These are phyloP conservation scores for Dromaius novaehollandiae DNA, from an alignment of 2,113 vertebrate genomes.

Conservation along the genomic window DNA sequence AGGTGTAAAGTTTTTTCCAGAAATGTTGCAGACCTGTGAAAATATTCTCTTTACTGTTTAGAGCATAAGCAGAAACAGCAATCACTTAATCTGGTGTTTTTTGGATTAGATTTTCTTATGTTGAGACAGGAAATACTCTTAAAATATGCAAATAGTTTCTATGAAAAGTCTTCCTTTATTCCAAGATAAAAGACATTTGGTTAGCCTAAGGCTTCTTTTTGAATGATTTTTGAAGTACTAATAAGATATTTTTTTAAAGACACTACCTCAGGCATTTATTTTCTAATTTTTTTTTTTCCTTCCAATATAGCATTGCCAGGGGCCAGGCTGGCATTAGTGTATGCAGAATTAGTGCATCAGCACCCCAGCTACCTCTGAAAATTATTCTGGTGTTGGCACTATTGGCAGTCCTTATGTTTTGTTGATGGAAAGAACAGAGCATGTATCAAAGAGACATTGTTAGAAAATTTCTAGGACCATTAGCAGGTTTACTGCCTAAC, in stretches of 20 bases:
- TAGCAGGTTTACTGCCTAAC: background rate
- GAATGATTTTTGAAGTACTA: background rate
- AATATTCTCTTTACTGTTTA: background rate
- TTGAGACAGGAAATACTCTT: background rate
- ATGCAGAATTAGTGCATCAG: background rate
- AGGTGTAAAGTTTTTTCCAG: background rate
- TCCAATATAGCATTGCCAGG: background rate
- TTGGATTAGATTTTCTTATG: background rate
- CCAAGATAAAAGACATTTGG: background rate
- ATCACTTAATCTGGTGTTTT: background rate
- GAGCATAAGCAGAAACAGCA: background rate
- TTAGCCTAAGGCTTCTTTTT: background rate
- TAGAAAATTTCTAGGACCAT: background rate
- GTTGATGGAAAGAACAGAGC: background rate
- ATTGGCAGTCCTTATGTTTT: background rate
- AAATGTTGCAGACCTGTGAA: background rate
- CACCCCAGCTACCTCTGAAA: background rate
- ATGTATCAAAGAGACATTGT: background rate
- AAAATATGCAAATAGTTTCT: background rate
- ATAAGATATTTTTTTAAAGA: background rate
- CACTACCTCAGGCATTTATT: background rate
- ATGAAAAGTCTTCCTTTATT: background rate
- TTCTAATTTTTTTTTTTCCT: background rate
- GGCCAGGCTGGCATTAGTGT: background rate
- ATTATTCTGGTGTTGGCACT: background rate